Conservation (phyloP, 2,888 invertebrate species). For the Mythimna vitellina region DNA sequence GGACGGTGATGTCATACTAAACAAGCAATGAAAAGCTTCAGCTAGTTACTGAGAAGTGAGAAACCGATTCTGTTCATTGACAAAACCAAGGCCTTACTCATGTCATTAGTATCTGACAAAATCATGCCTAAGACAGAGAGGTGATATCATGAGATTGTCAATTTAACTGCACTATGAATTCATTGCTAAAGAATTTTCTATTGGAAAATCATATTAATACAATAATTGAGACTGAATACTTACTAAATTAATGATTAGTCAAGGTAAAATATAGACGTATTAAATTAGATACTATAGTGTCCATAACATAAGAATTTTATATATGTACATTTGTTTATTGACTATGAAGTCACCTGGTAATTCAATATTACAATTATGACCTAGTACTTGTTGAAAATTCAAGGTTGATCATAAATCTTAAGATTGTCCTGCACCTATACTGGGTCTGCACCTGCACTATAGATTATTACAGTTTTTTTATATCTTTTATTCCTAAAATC, state of each 20-base stretch:
- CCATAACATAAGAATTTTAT: conserved; percentile 31
- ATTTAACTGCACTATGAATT: conserved; percentile 32
- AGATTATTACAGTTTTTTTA: not conserved
- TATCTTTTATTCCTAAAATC: not conserved
- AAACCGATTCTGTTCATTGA: conserved; percentile 76
- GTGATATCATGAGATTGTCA: conserved; percentile 66
- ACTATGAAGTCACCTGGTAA: conserved; percentile 27
- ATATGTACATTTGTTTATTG: conserved; percentile 17
- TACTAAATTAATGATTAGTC: conserved; percentile 14
- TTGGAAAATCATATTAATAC: not conserved
- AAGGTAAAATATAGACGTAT: conserved; percentile 14
- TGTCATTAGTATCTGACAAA: conserved; percentile 64
- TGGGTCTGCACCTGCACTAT: not conserved
- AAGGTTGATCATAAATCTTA: conserved; percentile 7
- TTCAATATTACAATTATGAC: conserved; percentile 7
- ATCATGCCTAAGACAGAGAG: conserved; percentile 56
- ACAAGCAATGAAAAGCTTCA: conserved; percentile 78
- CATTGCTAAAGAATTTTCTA: conserved; percentile 25
- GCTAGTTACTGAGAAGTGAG: conserved; percentile 77
- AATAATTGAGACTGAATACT: not conserved
- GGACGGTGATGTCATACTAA: conserved; percentile 85
- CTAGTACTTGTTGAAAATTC: not conserved
- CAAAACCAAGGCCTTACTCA: conserved; percentile 76
- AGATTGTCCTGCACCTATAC: not conserved
- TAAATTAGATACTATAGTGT: conserved; percentile 6